Base-by-base conservation (phyloP, 2,888 invertebrate genomes). In the Pinctada fucata region DNA sequence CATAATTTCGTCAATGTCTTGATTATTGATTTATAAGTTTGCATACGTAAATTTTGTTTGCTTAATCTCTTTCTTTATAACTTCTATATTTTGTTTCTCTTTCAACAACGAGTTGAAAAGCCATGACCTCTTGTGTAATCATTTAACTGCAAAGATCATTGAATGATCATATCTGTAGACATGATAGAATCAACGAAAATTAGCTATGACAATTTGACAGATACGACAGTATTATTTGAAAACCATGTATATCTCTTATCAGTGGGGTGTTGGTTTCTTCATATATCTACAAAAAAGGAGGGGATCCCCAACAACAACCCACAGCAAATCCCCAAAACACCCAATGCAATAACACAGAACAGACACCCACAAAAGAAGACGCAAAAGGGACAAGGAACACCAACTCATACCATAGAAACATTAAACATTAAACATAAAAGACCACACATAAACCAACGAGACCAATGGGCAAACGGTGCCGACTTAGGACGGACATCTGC, bases 11-110 rank as follows among this genome's bases (percentile, higher is more conserved):
- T 65, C 65, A 16, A 13, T 13, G 31, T 13, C 13, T 16, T 65
- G 3, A 65, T 3, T 3, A 16, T 13, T 13, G n/a, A 3, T 16
- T 65, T n/a, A 16, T 6, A 16, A 6, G 16, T 65, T n/a, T 65
- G 65, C 13, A 16, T 13, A n/a, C n/a, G n/a, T n/a, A n/a, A n/a
- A n/a, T 65, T 65, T n/a, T 65, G n/a, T 65, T 65, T 65, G n/a
- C 31, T 65, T 65, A 16, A 65, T 65, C 31, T 65, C 65, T 16
- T 65, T 65, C 13, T 65, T 65, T 4, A 65, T 3, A 16, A 65
- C n/a, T 31, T 65, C 65, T 4, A 65, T 13, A 13, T 65, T 16
- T 3, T n/a, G 3, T 65, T 65, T 65, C n/a, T 65, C 65, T 31
- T 65, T 65, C 31, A 65, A 65, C 13, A 65, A 65, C 5, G 65